Conservation (phyloP, 2,888 invertebrate species). For the Xestoiulus laeticollis region DNA sequence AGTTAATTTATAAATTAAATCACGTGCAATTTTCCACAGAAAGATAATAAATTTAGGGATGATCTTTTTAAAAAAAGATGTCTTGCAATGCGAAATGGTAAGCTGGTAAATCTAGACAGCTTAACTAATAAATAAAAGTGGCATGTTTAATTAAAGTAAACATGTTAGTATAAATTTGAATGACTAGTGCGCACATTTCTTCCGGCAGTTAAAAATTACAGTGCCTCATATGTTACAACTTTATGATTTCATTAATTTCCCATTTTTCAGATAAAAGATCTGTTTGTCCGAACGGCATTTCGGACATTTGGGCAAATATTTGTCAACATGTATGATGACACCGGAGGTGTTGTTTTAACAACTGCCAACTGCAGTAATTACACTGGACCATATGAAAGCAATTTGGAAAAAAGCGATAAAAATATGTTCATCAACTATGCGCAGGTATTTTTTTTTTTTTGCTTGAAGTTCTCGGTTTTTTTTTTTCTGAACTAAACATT, state of each 20-base stretch:
- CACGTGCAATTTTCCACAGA: too few relatives aligned
- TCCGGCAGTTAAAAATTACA: not conserved
- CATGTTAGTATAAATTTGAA: not conserved
- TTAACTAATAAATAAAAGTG: too few relatives aligned
- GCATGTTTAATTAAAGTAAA: not conserved
- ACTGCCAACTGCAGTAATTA: constrained; percentile 49
- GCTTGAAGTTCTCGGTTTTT: not conserved
- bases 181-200: not conserved
- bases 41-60: too few relatives aligned
- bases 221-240: too few relatives aligned
- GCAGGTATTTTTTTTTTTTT: not conserved
- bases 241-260: not conserved
- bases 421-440: not conserved
- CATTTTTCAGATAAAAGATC: constrained; percentile 36
- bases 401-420: not conserved
- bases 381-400: not conserved
- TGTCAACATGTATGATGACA: constrained; percentile 44
- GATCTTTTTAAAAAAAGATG: too few relatives aligned
- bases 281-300: constrained; percentile 45
- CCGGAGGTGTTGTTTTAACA: constrained; percentile 16
- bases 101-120: too few relatives aligned
- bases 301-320: constrained; percentile 24
- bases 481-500: too few relatives aligned
- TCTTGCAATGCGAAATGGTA: too few relatives aligned
- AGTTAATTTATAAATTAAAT: too few relatives aligned